Conservation (phyloP, 1,140 invertebrate genomes). For the Hypothenemus hampei region DNA sequence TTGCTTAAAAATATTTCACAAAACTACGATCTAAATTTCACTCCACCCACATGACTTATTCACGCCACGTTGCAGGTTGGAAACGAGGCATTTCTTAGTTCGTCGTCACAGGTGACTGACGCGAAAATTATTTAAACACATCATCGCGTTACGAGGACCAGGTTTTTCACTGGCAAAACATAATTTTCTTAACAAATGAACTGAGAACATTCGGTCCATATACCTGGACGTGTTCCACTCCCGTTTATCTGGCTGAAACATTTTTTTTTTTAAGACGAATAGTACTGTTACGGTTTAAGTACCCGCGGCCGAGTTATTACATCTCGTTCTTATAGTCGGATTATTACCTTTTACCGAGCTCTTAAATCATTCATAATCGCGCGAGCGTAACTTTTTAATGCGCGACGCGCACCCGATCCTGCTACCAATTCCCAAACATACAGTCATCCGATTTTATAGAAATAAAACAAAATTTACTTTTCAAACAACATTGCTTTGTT, state of each 20-base stretch:
- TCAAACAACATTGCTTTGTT: no score
- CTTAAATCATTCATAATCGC: conserved; percentile 3
- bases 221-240: neutral
- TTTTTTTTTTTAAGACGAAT: neutral
- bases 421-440: no score
- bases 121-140: conserved; percentile 1
- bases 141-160: neutral
- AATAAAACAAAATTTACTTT: no score
- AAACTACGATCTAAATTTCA: neutral
- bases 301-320: neutral
- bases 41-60: conserved; percentile 5
- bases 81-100: conserved; percentile 3
- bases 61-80: neutral
- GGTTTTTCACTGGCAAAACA: conserved; percentile 1
- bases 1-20: no score
- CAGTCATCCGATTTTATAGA: no score
- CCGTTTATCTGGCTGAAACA: neutral
- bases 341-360: conserved; percentile 1
- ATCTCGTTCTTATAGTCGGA: neutral
- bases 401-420: no score
- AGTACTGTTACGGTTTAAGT: neutral
- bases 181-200: conserved; percentile 7
- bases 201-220: neutral
- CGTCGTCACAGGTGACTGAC: conserved; percentile 5
- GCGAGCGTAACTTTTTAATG: conserved; percentile 15